Evolutionary conservation across 2,797 vertebrate genomes (phyloP).

Genomic region (Hypotaenidia philippensis): DNA sequence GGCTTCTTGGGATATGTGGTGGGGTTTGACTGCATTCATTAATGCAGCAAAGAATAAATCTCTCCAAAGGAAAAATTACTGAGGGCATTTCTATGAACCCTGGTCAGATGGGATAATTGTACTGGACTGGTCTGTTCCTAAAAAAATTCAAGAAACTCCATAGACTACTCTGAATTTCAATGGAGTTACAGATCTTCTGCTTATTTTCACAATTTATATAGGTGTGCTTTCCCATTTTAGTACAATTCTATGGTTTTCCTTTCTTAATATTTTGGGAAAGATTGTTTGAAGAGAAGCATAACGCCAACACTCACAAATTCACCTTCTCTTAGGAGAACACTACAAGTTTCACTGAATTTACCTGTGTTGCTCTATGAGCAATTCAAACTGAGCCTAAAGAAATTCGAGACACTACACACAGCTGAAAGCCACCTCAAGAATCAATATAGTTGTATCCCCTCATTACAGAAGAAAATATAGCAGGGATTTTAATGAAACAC

Average conservation of each 20-base stretch:
- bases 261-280: background rate
- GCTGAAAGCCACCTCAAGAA: conserved; percentile 15
- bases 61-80: background rate
- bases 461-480: background rate
- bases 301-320: conserved; percentile 2
- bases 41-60: background rate
- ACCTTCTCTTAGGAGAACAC: background rate
- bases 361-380: background rate
- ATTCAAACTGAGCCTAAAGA: background rate
- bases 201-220: background rate
- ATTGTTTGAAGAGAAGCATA: background rate
- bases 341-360: conserved; percentile 8
- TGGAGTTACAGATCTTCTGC: background rate
- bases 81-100: background rate
- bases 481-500: background rate
- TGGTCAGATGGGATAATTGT: conserved; percentile 9
- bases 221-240: background rate
- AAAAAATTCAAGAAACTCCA: background rate
- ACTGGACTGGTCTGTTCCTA: background rate
- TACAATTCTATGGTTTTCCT: conserved; percentile 17
- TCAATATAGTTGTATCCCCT: background rate
- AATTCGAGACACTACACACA: background rate
- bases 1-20: background rate
- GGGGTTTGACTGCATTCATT: background rate
- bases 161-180: background rate